Conservation (phyloP, 2,888 invertebrate species). For the Poecilobothrus nobilitatus region DNA sequence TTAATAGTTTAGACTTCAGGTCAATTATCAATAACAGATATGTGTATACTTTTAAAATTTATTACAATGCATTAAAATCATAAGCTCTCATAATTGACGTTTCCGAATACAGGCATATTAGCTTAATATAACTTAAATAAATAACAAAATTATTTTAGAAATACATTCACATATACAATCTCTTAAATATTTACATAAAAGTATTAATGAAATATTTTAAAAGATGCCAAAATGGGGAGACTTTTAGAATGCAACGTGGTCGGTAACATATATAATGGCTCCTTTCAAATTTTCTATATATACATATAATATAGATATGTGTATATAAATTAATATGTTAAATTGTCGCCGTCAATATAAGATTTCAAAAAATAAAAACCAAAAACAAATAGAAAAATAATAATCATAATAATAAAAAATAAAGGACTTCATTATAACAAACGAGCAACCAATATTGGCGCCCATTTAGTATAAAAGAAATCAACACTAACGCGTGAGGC, state of each 20-base stretch:
- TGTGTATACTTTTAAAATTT: too few species aligned
- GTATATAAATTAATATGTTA: not conserved
- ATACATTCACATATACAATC: too few species aligned
- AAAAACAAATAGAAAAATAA: not conserved
- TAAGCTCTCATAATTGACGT: too few species aligned
- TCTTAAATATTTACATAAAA: too few species aligned
- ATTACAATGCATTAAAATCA: too few species aligned
- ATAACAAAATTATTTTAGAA: too few species aligned
- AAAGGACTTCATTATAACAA: not conserved
- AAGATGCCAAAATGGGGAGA: conserved; percentile 2
- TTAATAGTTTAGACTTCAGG: too few species aligned
- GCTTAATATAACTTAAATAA: too few species aligned
- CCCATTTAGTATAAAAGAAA: conserved; percentile 2
- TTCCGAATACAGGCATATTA: too few species aligned
- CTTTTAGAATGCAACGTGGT: not conserved
- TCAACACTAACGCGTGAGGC: conserved; percentile 2
- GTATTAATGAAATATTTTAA: too few species aligned
- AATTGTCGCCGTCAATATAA: not conserved
- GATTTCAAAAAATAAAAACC: not conserved
- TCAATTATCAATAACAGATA: too few species aligned
- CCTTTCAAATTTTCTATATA: not conserved
- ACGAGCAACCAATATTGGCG: conserved; percentile 7
- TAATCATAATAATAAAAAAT: not conserved
- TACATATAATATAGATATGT: not conserved
- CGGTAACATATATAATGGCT: not conserved